phyloP scores from a whole-genome alignment of 2,888 invertebrate genomes.

The Apamea sordens region DNA sequence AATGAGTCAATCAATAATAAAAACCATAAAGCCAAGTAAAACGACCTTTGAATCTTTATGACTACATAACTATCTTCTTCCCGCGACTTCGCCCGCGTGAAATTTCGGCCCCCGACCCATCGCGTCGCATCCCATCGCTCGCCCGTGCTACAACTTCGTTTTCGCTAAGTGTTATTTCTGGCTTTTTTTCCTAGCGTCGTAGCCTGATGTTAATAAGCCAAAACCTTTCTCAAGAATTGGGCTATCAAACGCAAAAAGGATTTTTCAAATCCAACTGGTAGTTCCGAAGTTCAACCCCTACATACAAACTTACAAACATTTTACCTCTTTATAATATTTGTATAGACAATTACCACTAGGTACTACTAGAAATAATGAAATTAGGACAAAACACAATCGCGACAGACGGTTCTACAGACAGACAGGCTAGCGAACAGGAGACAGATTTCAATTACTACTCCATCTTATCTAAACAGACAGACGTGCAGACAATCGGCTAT shows the following conservation, averaged over 20 bases:
- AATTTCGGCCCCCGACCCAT: too few relatives aligned
- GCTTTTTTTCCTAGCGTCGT: neutral
- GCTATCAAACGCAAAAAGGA: neutral
- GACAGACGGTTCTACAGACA: conserved; percentile 20
- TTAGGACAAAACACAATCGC: conserved; percentile 36
- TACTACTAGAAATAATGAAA: conserved; percentile 13
- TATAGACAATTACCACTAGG: neutral
- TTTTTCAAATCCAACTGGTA: neutral
- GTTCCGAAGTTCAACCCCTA: neutral
- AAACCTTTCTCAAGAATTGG: neutral
- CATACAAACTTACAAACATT: neutral
- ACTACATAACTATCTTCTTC: neutral
- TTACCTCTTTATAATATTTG: neutral
- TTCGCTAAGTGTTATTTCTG: neutral
- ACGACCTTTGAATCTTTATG: neutral
- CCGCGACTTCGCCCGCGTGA: too few relatives aligned
- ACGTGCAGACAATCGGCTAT: conserved; percentile 41
- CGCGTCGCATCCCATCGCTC: neutral
- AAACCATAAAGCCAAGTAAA: too few relatives aligned
- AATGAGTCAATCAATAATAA: too few relatives aligned
- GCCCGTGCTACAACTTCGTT: neutral
- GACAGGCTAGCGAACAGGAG: conserved; percentile 33
- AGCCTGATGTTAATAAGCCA: neutral
- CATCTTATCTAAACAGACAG: conserved; percentile 38
- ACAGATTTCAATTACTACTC: conserved; percentile 51